A percentile compares a stretch with the other conserved stretches of the same genome.
Evolutionary conservation across 2,113 vertebrate species (phyloP).

Genomic region (Nicator chloris): DNA sequence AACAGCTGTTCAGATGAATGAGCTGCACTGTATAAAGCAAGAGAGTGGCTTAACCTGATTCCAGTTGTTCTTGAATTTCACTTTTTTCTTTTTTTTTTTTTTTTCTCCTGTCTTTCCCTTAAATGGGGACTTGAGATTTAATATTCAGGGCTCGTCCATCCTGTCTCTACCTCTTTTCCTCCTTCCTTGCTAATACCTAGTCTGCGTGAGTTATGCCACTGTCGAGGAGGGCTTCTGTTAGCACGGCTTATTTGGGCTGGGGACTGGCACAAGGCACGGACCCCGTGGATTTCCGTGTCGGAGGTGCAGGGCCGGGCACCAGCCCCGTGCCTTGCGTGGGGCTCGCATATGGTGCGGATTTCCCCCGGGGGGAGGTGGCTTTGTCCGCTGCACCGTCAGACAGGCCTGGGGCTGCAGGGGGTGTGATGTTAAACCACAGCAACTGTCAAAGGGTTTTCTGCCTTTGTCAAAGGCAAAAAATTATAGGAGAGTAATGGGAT

Average conservation of each 20-base stretch:
- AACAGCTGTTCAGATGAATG: conserved; percentile 64
- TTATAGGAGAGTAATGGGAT: conserved; percentile 62
- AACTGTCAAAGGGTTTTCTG: conserved; percentile 50
- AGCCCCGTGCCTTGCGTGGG: background rate
- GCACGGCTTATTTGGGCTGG: rapidly evolving
- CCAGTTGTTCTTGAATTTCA: conserved; percentile 49
- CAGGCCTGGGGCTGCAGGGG: conserved; percentile 46
- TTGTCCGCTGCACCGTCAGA: conserved; percentile 43
- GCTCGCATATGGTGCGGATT: conserved; percentile 27
- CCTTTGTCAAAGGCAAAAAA: conserved; percentile 24
- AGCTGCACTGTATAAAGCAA: background rate
- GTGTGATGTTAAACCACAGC: conserved; percentile 59
- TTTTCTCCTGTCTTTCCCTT: background rate
- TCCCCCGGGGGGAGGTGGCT: background rate
- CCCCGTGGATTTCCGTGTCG: background rate
- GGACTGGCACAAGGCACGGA: background rate
- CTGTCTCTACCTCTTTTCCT: conserved; percentile 17
- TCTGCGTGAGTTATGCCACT: background rate
- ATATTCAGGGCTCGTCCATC: conserved; percentile 24
- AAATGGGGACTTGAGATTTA: conserved; percentile 13
- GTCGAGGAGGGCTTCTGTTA: background rate
- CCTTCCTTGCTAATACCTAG: background rate
- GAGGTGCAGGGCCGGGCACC: background rate
- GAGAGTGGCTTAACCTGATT: conserved; percentile 46
- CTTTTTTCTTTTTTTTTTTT: background rate